Conservation (phyloP, 2,113 vertebrate species). For the Salvelinus fontinalis region DNA sequence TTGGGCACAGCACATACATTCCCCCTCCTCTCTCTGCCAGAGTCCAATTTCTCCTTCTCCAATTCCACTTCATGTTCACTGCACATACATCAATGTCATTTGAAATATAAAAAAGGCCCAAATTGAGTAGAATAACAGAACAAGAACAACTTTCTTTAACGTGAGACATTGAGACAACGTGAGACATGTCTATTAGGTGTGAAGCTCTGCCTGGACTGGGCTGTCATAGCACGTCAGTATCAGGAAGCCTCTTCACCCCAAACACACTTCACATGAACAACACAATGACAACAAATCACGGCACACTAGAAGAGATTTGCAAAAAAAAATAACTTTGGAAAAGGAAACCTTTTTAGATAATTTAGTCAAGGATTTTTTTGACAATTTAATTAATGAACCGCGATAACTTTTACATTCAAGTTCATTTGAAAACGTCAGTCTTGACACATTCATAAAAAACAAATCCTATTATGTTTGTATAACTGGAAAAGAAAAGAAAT, state of each 20-base stretch:
- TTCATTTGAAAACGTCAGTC: not conserved
- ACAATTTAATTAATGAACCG: not conserved
- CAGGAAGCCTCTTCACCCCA: not conserved
- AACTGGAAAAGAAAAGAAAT: not conserved
- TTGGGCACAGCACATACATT: not conserved
- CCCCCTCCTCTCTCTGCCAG: not conserved
- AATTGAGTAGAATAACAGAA: constrained; percentile 32
- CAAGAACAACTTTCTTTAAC: constrained; percentile 28
- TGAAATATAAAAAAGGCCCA: not conserved
- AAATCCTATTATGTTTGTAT: not conserved
- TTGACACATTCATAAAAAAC: not conserved
- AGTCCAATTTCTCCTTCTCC: constrained; percentile 12
- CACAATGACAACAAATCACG: not conserved
- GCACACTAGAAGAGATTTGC: too few relatives aligned
- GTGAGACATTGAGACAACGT: too few relatives aligned
- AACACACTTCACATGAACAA: not conserved
- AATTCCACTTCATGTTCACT: constrained; percentile 19
- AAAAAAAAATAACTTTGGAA: too few relatives aligned
- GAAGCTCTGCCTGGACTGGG: constrained; percentile 6
- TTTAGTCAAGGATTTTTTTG: too few relatives aligned
- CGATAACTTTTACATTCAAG: not conserved
- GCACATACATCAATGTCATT: constrained; percentile 41
- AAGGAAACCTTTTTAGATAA: too few relatives aligned
- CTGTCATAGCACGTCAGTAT: constrained; percentile 42
- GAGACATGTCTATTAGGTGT: constrained; percentile 33